Base-by-base conservation (phyloP, 2,113 vertebrate species). In the Onychostoma macrolepis region DNA sequence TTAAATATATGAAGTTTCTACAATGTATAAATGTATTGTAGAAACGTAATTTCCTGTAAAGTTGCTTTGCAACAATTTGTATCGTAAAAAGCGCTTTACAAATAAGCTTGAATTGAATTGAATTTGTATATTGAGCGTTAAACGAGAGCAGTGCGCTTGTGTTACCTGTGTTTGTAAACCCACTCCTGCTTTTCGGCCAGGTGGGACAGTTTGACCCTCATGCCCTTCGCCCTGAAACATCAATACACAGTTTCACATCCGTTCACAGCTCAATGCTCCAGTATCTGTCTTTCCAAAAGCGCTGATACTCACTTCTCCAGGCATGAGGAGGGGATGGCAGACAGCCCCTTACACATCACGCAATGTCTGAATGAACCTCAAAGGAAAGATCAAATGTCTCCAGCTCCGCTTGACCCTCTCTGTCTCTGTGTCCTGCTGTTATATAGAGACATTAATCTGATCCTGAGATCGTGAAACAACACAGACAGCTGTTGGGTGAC, bases 181-280 rank as follows among this genome's bases (percentile, higher is more conserved):
- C 84, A 80, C 13, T 90, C 89, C 45, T 90, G 90, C 28, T 88
- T 90, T 72, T 95, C 93, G 30, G 93, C 88, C 90, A 94, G 88
- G 84, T 94, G 92, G 88, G 91, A 91, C 2, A 94, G 86, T 90
- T 91, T 95, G 77, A 95, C 90, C 72, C 93, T 87, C 92, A 95
- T 94, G 86, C 56, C 93, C n/a, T 95, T 95, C 45, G 94, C 94
- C 92, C 94, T 95, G 87, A 90, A 92, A 92, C 71, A 93, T 43
- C 72, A 45, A 41, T 1, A 15, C 76, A 90, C 41, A 80, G 24
- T 75, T 8, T 56, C n/a, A 71, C 12, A 85, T 67, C 48, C 69
- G 50, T 26, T 65, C 61, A 85, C 71, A 82, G 28, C n/a, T 74
- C 19, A 12, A 82, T 53, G 2, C 21, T 7, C 0, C 53, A 0